Evolutionary conservation across 2,888 invertebrate genomes (phyloP).

Genomic region (Polia nebulosa): DNA sequence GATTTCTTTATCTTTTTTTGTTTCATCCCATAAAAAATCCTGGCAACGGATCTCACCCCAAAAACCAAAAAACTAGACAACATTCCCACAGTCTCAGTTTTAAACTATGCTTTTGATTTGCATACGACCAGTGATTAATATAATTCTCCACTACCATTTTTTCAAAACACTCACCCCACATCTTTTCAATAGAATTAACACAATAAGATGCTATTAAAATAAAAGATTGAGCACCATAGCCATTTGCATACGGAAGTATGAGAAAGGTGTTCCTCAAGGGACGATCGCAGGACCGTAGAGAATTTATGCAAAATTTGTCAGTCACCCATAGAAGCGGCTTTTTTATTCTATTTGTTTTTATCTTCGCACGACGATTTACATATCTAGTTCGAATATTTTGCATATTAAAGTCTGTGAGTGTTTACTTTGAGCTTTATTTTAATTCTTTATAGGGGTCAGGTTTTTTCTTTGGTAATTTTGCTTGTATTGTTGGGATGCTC

Average conservation of each 20-base stretch:
- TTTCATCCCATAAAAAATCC: constrained; percentile 64
- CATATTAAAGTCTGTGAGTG: constrained; percentile 87
- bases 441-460: constrained; percentile 86
- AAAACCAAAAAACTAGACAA: constrained; percentile 71
- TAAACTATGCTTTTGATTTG: constrained; percentile 78
- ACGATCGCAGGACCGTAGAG: constrained; percentile 76
- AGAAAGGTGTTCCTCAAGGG: constrained; percentile 84
- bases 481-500: constrained; percentile 83
- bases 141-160: constrained; percentile 81
- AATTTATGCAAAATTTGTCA: constrained; percentile 88
- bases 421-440: constrained; percentile 89
- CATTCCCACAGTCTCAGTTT: constrained; percentile 82
- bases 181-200: constrained; percentile 82
- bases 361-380: constrained; percentile 90
- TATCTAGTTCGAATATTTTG: constrained; percentile 88
- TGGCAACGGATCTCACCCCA: constrained; percentile 70
- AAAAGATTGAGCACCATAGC: constrained; percentile 87
- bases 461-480: constrained; percentile 82
- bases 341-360: constrained; percentile 88
- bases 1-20: constrained; percentile 59
- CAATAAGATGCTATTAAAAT: constrained; percentile 90
- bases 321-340: constrained; percentile 87
- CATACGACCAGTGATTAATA: constrained; percentile 87
- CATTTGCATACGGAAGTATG: constrained; percentile 89
- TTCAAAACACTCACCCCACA: constrained; percentile 81